Base-by-base conservation (phyloP, 53 echinoderm and acorn worm species). In the Stichopus horrens region DNA sequence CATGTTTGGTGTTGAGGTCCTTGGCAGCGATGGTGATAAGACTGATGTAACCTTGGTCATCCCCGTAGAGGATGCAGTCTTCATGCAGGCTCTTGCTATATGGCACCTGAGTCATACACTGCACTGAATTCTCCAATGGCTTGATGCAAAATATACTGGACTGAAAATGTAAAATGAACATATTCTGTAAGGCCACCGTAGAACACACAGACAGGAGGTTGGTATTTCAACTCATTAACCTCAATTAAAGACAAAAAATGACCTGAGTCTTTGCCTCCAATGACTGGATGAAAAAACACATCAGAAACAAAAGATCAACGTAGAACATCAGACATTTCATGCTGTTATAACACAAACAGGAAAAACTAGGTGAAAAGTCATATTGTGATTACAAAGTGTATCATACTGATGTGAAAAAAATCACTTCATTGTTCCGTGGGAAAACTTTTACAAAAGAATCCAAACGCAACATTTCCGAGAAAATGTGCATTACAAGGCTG, bases 1-100 rank as follows among this genome's bases (percentile, higher is more conserved):
- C 97, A 83, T 96, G 95, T 88, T 96, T 96, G 55, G 97, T 96
- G 91, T 96, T 96, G 22, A 96, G 94, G 81, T 96, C 97, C 60
- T 96, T 96, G 55, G 97, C 95, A 4, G 97, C 95, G 19, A 96
- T 89, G 54, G 94, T 93, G 14, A 96, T 74, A 6, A 96, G 94
- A 77, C 83, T 96, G 76, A 96, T 88, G 52, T 91, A 96, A 10
- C 97, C 97, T 4, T 91, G 93, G 78, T 96, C 97, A 87, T 96
- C 97, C 9, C 97, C 97, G 76, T 90, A 93, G 58, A 96, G 77
- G 21, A 96, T 86, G 74, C 93, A 92, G 71, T 96, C 97, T 77
- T 96, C 97, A 78, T 96, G 97, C 37, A 95, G 91, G 76, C 93
- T 93, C 76, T 90, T 90, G 88, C 90, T 92, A 79, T 91, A 87